Conservation (phyloP, 2,797 vertebrate species). For the Siniperca obscura region DNA sequence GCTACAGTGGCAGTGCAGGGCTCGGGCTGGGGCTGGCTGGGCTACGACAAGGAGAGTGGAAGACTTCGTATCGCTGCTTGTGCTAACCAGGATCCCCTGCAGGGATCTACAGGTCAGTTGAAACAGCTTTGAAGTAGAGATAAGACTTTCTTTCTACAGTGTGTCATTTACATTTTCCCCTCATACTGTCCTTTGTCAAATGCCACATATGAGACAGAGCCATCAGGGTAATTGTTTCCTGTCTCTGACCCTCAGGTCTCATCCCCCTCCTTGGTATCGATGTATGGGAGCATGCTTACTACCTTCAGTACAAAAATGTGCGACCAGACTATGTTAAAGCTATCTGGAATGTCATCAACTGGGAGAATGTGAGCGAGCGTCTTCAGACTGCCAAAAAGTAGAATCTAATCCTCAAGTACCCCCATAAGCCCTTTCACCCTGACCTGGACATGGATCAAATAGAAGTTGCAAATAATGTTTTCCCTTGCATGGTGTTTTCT, state of each 20-base stretch:
- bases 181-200: background rate
- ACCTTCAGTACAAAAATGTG: slow-evolving; percentile 99
- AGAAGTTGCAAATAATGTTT: slow-evolving; percentile 52
- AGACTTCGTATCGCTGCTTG: slow-evolving; percentile 90
- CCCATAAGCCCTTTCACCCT: background rate
- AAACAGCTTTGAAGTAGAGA: background rate
- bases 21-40: slow-evolving; percentile 99
- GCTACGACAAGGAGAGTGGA: slow-evolving; percentile 90
- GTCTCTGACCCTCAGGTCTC: slow-evolving; percentile 85
- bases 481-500: background rate
- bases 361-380: slow-evolving; percentile 94
- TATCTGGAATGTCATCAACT: slow-evolving; percentile 97
- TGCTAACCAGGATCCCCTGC: slow-evolving; percentile 96
- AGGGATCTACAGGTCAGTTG: slow-evolving; percentile 93
- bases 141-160: background rate
- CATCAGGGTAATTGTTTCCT: background rate
- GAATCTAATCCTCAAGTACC: slow-evolving; percentile 12
- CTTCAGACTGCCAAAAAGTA: slow-evolving; percentile 89
- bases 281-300: slow-evolving; percentile 99
- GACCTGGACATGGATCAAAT: slow-evolving; percentile 38
- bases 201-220: background rate
- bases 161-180: background rate
- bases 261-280: slow-evolving; percentile 96
- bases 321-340: slow-evolving; percentile 98
- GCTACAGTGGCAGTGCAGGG: slow-evolving; percentile 94